phyloP scores from a whole-genome alignment of 2,888 invertebrate species.

The Volucella inanis region DNA sequence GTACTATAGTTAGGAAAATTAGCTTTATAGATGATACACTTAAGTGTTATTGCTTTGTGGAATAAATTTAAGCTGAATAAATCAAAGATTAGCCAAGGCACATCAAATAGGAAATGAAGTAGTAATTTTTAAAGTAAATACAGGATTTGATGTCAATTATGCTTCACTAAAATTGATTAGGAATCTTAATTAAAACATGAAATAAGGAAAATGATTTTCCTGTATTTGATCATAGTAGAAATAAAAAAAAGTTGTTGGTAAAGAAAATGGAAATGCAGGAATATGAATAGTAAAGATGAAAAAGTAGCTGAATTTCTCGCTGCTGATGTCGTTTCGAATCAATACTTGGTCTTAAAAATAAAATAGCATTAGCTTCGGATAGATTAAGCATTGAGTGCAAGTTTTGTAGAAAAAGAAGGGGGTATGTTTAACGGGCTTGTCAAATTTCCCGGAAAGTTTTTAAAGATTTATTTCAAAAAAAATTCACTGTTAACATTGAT shows the following conservation, averaged over 20 bases:
- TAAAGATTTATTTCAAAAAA: conserved; percentile 62
- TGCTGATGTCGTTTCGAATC: conserved; percentile 14
- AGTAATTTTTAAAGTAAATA: conserved; percentile 11
- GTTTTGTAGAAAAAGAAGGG: no score
- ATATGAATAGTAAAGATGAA: conserved; percentile 73
- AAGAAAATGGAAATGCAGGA: conserved; percentile 76
- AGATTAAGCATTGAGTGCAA: not conserved
- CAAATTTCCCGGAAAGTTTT: conserved; percentile 26
- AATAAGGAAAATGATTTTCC: not conserved
- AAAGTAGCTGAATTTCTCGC: not conserved
- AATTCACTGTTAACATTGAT: conserved; percentile 50
- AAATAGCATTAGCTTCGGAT: conserved; percentile 16
- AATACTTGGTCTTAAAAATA: conserved; percentile 18
- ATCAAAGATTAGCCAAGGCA: not conserved
- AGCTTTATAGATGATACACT: not conserved
- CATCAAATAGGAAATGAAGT: not conserved
- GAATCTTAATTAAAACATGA: conserved; percentile 14
- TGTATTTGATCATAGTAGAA: not conserved
- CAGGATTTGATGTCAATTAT: conserved; percentile 14
- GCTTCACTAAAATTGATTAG: not conserved
- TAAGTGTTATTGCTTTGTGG: not conserved
- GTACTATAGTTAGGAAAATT: not conserved
- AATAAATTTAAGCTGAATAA: not conserved
- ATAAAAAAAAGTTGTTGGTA: not conserved
- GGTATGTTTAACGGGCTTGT: conserved; percentile 20